Percentiles rank a stretch among this genome's conserved stretches.
These are phyloP conservation scores for Okapia johnstoni DNA, from an alignment of 2,113 vertebrate genomes.

Conservation along the genomic window DNA sequence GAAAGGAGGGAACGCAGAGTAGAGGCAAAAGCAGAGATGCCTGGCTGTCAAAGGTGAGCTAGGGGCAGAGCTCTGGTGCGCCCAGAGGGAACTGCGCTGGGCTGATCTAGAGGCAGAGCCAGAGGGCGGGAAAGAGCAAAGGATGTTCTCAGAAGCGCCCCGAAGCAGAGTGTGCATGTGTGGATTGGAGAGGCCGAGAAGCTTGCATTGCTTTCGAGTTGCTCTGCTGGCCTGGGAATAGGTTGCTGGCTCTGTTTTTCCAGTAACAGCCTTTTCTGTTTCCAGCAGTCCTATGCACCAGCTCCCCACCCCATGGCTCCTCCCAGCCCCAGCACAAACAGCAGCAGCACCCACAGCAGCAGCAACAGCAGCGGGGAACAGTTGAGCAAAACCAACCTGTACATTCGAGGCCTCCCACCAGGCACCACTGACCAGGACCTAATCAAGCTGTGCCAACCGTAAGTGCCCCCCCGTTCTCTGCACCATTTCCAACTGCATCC, in stretches of 20 bases:
- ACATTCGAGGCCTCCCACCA: slow-evolving; percentile 96
- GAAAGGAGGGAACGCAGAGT: background rate
- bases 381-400: slow-evolving; percentile 99
- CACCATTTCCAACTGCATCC: rapidly evolving
- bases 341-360: slow-evolving; percentile 92
- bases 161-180: background rate
- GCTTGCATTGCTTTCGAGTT: background rate
- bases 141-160: background rate
- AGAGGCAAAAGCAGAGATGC: background rate
- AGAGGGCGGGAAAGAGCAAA: background rate
- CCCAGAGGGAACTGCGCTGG: background rate
- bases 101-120: background rate
- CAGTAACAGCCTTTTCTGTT: slow-evolving; percentile 72
- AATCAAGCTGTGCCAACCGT: slow-evolving; percentile 99
- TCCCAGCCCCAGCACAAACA: slow-evolving; percentile 98
- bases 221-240: slow-evolving; percentile 19
- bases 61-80: background rate
- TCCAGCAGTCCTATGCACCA: slow-evolving; percentile 98
- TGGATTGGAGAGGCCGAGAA: background rate
- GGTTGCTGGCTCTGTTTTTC: slow-evolving; percentile 38
- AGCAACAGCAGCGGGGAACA: slow-evolving; percentile 91
- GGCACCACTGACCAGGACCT: slow-evolving; percentile 99
- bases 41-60: background rate
- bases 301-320: slow-evolving; percentile 98
- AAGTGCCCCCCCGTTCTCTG: slow-evolving; percentile 77